phyloP scores from a whole-genome alignment of 2,888 invertebrate genomes.

The Mesochorus sp. region DNA sequence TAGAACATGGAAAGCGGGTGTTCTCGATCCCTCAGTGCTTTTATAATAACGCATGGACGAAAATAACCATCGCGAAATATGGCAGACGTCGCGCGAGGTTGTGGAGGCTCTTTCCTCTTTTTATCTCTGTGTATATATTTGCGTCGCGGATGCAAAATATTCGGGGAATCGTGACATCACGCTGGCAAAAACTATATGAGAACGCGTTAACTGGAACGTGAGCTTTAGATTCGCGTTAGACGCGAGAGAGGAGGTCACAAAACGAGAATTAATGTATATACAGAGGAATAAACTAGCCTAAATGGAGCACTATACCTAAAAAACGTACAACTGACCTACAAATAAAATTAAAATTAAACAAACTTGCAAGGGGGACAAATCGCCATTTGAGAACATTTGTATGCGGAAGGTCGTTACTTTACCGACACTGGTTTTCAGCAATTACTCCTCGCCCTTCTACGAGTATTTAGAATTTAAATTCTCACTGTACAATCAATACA shows the following conservation, averaged over 20 bases:
- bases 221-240: constrained; percentile 8
- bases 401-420: too few species aligned
- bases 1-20: too few species aligned
- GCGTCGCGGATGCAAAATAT: constrained; percentile 30
- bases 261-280: background rate
- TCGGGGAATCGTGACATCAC: constrained; percentile 58
- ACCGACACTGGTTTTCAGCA: too few species aligned
- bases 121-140: background rate
- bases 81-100: constrained; percentile 12
- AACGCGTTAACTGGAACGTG: constrained; percentile 37
- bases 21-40: too few species aligned
- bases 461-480: too few species aligned
- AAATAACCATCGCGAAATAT: constrained; percentile 46
- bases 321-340: background rate
- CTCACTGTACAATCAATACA: too few species aligned
- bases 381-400: too few species aligned
- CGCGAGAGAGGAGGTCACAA: background rate
- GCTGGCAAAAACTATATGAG: constrained; percentile 12
- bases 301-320: background rate
- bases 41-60: too few species aligned
- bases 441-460: too few species aligned
- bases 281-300: background rate
- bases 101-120: background rate
- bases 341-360: background rate
- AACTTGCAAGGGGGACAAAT: too few species aligned